Conservation (phyloP, 2,113 vertebrate species). For the Larimichthys crocea region DNA sequence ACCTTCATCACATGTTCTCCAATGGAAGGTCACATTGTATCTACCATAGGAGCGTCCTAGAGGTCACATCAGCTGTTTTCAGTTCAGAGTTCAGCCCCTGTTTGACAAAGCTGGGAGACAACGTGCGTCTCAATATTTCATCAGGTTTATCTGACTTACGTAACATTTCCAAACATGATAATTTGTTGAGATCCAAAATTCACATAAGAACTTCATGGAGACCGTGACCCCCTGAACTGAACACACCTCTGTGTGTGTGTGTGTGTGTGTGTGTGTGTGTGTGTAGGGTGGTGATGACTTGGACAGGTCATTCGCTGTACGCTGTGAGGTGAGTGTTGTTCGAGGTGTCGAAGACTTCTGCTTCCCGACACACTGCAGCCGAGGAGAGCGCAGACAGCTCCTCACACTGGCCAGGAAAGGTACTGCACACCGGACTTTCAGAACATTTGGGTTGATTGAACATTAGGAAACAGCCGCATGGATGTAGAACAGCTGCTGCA, state of each 20-base stretch:
- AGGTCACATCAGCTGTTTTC: no score
- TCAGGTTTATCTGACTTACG: no score
- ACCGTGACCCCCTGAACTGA: not conserved
- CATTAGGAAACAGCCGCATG: no score
- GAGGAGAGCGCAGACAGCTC: slow-evolving; percentile 81
- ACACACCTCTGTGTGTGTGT: not conserved
- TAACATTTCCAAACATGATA: no score
- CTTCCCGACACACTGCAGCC: slow-evolving; percentile 83
- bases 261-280: slow-evolving; percentile 46
- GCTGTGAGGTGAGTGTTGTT: slow-evolving; percentile 71
- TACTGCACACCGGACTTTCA: slow-evolving; percentile 35
- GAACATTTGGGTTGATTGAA: not conserved
- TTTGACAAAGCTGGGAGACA: no score
- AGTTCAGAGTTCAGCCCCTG: no score
- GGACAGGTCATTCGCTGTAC: slow-evolving; percentile 67
- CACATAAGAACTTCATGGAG: not conserved
- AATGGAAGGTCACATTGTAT: no score
- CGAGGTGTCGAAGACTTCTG: slow-evolving; percentile 78
- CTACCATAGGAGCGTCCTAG: no score
- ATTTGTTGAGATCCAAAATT: no score
- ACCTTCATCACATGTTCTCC: no score
- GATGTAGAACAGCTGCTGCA: no score
- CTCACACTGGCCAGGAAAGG: slow-evolving; percentile 75
- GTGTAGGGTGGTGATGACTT: slow-evolving; percentile 79
- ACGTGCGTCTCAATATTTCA: no score